phyloP scores from a whole-genome alignment of 2,113 vertebrate species.

The Sylvilagus bachmani region DNA sequence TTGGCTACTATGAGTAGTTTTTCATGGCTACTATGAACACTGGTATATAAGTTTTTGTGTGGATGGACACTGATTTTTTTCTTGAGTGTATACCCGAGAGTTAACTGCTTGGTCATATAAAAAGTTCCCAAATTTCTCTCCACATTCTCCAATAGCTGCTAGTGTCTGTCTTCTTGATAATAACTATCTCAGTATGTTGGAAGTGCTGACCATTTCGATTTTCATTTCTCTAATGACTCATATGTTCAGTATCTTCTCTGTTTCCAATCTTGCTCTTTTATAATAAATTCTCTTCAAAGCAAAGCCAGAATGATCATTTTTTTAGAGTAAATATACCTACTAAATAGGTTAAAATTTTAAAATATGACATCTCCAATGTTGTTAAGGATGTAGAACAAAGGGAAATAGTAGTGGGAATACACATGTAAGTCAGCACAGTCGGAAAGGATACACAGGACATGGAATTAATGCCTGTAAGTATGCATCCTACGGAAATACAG shows the following conservation, averaged over 20 bases:
- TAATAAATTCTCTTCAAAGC: constrained; percentile 9
- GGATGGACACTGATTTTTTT: neutral
- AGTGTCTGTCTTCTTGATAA: neutral
- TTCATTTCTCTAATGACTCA: neutral
- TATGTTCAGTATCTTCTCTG: neutral
- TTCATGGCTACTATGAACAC: neutral
- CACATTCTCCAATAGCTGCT: neutral
- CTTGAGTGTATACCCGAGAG: neutral
- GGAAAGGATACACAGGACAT: neutral
- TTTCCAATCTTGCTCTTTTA: neutral
- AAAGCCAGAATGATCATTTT: neutral
- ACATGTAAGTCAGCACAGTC: neutral
- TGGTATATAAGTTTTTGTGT: neutral
- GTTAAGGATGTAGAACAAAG: neutral
- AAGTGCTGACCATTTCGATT: neutral
- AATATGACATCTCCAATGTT: neutral
- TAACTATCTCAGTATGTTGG: neutral
- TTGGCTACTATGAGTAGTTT: neutral
- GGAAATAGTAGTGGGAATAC: neutral
- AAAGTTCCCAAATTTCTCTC: neutral
- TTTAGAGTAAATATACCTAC: neutral
- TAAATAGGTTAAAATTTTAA: neutral
- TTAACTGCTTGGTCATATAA: neutral
- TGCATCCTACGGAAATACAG: neutral
- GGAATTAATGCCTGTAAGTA: neutral